A percentile compares a stretch with the other conserved stretches of the same genome.
phyloP scores from a whole-genome alignment of 2,797 vertebrate species.

The Hemibagrus guttatus region DNA sequence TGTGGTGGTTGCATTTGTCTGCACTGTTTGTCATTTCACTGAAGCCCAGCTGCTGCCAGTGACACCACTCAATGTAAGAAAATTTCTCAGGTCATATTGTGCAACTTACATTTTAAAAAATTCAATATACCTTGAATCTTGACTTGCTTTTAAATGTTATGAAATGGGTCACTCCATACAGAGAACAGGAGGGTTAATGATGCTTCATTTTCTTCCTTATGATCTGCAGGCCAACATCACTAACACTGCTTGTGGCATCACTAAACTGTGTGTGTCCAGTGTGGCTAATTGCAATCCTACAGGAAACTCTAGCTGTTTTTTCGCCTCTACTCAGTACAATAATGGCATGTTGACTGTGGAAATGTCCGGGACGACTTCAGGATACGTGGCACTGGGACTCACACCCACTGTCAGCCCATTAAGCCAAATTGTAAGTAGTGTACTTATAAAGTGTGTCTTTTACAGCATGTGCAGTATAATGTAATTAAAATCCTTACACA shows the following conservation, averaged over 20 bases:
- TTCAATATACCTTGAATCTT: no score
- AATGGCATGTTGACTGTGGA: not conserved
- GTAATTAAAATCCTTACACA: no score
- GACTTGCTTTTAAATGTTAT: not conserved
- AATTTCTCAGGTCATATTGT: not conserved
- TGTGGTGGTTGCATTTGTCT: not conserved
- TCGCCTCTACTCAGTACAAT: not conserved
- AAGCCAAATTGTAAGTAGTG: no score
- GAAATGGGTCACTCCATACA: not conserved
- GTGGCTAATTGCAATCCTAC: not conserved
- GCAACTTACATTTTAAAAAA: not conserved
- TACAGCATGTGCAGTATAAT: no score
- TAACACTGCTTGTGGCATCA: not conserved
- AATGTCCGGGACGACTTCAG: not conserved
- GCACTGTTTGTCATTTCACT: not conserved
- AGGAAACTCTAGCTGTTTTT: conserved; percentile 24
- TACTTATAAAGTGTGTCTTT: no score
- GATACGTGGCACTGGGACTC: conserved; percentile 28
- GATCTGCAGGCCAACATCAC: not conserved
- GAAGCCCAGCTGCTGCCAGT: not conserved
- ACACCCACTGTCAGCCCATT: not conserved
- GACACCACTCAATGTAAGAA: not conserved
- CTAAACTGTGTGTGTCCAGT: conserved; percentile 6
- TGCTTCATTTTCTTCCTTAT: not conserved
- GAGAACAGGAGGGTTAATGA: not conserved